Percentiles rank a stretch among this genome's conserved stretches.
Conservation (phyloP, 2,113 vertebrate species). For the Orientallactaga bullata region DNA sequence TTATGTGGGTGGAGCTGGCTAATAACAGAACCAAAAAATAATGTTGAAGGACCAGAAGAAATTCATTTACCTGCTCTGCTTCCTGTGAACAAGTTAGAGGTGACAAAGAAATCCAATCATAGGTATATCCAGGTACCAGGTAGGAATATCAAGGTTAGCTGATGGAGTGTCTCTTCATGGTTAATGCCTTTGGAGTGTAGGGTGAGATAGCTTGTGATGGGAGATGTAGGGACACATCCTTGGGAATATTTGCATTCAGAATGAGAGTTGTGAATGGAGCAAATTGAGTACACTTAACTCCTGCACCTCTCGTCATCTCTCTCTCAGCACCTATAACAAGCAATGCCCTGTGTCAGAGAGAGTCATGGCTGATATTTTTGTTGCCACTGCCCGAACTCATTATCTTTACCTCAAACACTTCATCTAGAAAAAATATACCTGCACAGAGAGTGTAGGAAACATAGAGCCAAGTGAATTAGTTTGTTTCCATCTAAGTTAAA, state of each 20-base stretch:
- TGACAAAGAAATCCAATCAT: neutral
- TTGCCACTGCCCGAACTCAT: neutral
- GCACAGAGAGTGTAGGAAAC: neutral
- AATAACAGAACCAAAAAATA: neutral
- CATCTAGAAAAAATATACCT: too few relatives aligned
- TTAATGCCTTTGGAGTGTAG: neutral
- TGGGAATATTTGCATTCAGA: neutral
- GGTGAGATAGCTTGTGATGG: neutral
- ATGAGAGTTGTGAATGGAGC: neutral
- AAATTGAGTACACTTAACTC: neutral
- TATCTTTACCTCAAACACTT: neutral
- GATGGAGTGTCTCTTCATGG: neutral
- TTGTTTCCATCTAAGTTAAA: neutral
- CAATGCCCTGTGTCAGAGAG: too few relatives aligned
- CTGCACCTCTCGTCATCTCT: neutral
- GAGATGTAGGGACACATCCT: neutral
- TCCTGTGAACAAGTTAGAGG: neutral
- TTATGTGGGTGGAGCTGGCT: neutral
- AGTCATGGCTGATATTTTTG: too few relatives aligned
- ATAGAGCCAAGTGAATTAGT: neutral
- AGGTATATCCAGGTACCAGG: neutral
- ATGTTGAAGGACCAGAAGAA: neutral
- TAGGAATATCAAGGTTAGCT: neutral
- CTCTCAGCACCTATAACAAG: neutral
- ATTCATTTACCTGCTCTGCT: too few relatives aligned